These are phyloP conservation scores for Arenicola marina DNA, from an alignment of 2,888 invertebrate species.

Conservation along the genomic window DNA sequence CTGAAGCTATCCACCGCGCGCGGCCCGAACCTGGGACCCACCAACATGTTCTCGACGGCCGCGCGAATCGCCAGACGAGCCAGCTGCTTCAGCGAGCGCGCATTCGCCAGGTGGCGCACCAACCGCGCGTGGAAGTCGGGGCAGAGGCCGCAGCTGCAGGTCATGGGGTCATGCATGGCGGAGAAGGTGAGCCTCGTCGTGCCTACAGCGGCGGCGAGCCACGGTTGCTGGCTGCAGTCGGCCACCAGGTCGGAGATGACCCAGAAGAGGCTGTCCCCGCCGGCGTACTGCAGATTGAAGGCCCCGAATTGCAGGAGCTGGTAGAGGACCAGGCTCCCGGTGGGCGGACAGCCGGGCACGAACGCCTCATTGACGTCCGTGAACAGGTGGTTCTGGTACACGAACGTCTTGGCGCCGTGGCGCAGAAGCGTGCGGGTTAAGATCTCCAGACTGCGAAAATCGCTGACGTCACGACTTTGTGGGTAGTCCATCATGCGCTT, in stretches of 20 bases:
- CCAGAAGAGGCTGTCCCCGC: constrained; percentile 4
- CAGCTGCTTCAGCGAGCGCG: constrained; percentile 18
- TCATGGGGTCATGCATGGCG: constrained; percentile 6
- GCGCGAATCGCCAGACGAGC: constrained; percentile 11
- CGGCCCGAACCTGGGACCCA: too few relatives aligned
- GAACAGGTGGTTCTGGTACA: constrained; percentile 19
- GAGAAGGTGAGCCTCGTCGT: neutral
- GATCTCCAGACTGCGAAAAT: constrained; percentile 8
- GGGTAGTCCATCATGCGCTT: constrained; percentile 6
- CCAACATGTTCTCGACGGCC: neutral
- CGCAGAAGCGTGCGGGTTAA: constrained; percentile 11
- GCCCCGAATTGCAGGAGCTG: constrained; percentile 26
- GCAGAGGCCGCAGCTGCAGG: constrained; percentile 12
- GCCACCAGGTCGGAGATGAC: constrained; percentile 13
- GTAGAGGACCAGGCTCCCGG: constrained; percentile 26
- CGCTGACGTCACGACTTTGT: constrained; percentile 4
- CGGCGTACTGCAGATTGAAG: constrained; percentile 20
- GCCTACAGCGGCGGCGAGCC: constrained; percentile 1
- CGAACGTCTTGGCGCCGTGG: constrained; percentile 20
- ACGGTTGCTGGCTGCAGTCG: constrained; percentile 6
- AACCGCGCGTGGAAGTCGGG: constrained; percentile 4
- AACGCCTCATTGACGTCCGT: too few relatives aligned
- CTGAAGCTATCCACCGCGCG: neutral
- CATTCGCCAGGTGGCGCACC: neutral
- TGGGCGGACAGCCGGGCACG: too few relatives aligned